Evolutionary conservation across 2,888 invertebrate genomes (phyloP).

Genomic region (Hipparchia semele): DNA sequence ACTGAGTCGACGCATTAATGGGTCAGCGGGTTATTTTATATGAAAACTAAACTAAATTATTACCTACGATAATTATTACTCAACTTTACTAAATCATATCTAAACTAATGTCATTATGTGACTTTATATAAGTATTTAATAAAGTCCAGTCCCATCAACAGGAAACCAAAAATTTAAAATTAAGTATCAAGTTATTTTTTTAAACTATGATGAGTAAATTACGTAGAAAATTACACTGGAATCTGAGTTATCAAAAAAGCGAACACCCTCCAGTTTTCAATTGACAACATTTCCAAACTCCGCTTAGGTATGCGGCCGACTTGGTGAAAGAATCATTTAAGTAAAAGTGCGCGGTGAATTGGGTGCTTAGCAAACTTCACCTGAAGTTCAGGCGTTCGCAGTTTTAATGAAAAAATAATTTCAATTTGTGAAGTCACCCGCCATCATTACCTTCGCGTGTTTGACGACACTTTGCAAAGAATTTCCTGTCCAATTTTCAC

Average conservation of each 20-base stretch:
- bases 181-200: too few relatives aligned
- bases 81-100: too few relatives aligned
- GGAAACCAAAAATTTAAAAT: too few relatives aligned
- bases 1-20: too few relatives aligned
- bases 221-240: too few relatives aligned
- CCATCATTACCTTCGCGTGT: constrained; percentile 74
- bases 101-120: too few relatives aligned
- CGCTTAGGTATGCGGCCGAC: constrained; percentile 41
- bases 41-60: too few relatives aligned
- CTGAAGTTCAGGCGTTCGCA: constrained; percentile 64
- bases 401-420: constrained; percentile 82
- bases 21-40: too few relatives aligned
- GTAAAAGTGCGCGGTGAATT: constrained; percentile 61
- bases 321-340: constrained; percentile 58
- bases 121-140: too few relatives aligned
- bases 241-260: constrained; percentile 2
- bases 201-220: too few relatives aligned
- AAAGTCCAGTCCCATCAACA: too few relatives aligned
- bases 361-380: constrained; percentile 70
- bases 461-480: constrained; percentile 62
- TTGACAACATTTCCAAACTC: constrained; percentile 18
- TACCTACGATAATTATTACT: too few relatives aligned
- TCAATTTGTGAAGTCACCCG: constrained; percentile 71
- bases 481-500: constrained; percentile 36
- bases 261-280: constrained; percentile 28